A percentile compares a stretch with the other conserved stretches of the same genome.
phyloP scores from a whole-genome alignment of 2,888 invertebrate genomes.

The Gerris lacustris region DNA sequence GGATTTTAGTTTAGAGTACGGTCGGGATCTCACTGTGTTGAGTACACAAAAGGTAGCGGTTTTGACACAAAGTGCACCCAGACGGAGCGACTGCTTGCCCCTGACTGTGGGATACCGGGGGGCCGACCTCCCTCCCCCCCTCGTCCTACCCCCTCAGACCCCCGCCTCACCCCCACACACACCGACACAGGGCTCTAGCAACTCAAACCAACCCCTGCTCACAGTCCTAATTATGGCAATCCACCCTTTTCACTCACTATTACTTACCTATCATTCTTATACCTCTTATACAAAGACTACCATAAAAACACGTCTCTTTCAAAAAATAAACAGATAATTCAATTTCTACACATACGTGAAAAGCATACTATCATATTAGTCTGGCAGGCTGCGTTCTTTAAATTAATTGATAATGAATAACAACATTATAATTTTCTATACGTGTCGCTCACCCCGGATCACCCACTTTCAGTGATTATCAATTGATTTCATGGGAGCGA shows the following conservation, averaged over 20 bases:
- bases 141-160: constrained; percentile 30
- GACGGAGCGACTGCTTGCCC: background rate
- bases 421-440: too few relatives aligned
- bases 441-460: too few relatives aligned
- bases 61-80: constrained; percentile 3
- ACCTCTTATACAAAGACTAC: constrained; percentile 14
- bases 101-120: constrained; percentile 17
- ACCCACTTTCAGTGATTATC: too few relatives aligned
- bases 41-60: background rate
- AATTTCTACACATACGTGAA: too few relatives aligned
- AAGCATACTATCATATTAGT: too few relatives aligned
- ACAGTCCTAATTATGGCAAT: background rate
- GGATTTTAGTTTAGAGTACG: too few relatives aligned
- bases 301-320: background rate
- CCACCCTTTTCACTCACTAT: background rate
- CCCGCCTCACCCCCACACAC: constrained; percentile 36
- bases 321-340: too few relatives aligned
- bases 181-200: constrained; percentile 33
- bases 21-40: too few relatives aligned
- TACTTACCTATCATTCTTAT: constrained; percentile 9
- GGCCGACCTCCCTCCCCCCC: constrained; percentile 24
- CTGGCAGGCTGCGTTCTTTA: too few relatives aligned
- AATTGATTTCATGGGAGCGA: too few relatives aligned
- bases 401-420: too few relatives aligned
- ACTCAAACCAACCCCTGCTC: constrained; percentile 16